Conservation (phyloP, 2,797 vertebrate species). For the Acipenser ruthenus region DNA sequence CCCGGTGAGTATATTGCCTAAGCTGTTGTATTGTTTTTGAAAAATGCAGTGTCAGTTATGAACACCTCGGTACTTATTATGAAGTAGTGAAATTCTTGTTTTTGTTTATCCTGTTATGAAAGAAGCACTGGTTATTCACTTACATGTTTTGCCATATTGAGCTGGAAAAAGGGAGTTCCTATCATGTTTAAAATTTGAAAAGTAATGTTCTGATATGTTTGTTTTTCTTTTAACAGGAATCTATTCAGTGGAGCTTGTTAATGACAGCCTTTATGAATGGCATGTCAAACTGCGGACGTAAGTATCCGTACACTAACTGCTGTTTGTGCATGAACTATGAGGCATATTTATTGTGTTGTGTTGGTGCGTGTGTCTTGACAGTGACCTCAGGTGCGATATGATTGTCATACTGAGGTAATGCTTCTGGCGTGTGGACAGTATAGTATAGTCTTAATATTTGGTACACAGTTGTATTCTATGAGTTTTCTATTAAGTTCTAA, state of each 20-base stretch:
- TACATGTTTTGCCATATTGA: background rate
- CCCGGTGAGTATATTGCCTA: too few relatives aligned
- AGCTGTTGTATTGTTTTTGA: too few relatives aligned
- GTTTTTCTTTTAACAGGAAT: slow-evolving; percentile 63
- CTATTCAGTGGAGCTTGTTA: slow-evolving; percentile 95
- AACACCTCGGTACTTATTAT: too few relatives aligned
- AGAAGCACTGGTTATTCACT: too few relatives aligned
- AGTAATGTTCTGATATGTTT: background rate
- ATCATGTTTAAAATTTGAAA: background rate
- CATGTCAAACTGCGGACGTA: slow-evolving; percentile 95
- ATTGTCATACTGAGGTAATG: background rate
- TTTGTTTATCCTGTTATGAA: too few relatives aligned
- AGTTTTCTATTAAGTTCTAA: background rate
- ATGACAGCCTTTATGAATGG: slow-evolving; percentile 97
- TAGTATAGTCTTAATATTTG: background rate
- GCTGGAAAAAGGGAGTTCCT: background rate
- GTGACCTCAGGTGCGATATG: too few relatives aligned
- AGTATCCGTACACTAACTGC: slow-evolving; percentile 38
- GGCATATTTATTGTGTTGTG: background rate
- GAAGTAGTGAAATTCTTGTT: too few relatives aligned
- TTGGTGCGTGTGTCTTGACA: background rate
- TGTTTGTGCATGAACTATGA: background rate
- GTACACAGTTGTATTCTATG: background rate
- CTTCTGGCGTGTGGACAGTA: background rate
- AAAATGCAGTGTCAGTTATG: too few relatives aligned